Evolutionary conservation across 2,888 invertebrate genomes (phyloP).

Genomic region (Uropetala carovei): DNA sequence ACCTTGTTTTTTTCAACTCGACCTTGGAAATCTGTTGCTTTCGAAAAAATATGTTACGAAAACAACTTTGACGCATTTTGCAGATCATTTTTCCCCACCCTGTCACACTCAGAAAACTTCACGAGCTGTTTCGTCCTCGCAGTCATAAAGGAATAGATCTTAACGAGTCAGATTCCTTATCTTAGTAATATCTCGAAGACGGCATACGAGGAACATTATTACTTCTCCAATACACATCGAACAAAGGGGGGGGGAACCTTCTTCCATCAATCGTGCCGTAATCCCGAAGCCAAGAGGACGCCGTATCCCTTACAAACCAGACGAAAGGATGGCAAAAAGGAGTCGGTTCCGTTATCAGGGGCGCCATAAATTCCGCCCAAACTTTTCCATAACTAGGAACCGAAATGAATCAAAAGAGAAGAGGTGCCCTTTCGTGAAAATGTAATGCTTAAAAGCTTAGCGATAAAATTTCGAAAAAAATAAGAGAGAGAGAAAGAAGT

Average conservation of each 20-base stretch:
- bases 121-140: background rate
- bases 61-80: background rate
- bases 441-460: slow-evolving; percentile 58
- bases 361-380: slow-evolving; percentile 48
- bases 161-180: background rate
- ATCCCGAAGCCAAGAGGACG: slow-evolving; percentile 11
- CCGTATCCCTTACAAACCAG: background rate
- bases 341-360: slow-evolving; percentile 37
- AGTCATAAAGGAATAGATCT: background rate
- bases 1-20: background rate
- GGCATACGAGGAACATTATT: slow-evolving; percentile 2
- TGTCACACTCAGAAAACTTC: background rate
- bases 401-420: slow-evolving; percentile 55
- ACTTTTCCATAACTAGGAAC: slow-evolving; percentile 64
- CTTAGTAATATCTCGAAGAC: background rate
- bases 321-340: slow-evolving; percentile 39
- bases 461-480: slow-evolving; percentile 14
- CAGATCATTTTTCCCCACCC: background rate
- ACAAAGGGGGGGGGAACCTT: background rate
- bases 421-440: slow-evolving; percentile 56
- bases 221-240: slow-evolving; percentile 43
- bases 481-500: background rate
- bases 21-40: background rate
- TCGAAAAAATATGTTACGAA: background rate
- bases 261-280: slow-evolving; percentile 44